Conservation (phyloP, 2,888 invertebrate genomes). For the Nemapogon koenigi region DNA sequence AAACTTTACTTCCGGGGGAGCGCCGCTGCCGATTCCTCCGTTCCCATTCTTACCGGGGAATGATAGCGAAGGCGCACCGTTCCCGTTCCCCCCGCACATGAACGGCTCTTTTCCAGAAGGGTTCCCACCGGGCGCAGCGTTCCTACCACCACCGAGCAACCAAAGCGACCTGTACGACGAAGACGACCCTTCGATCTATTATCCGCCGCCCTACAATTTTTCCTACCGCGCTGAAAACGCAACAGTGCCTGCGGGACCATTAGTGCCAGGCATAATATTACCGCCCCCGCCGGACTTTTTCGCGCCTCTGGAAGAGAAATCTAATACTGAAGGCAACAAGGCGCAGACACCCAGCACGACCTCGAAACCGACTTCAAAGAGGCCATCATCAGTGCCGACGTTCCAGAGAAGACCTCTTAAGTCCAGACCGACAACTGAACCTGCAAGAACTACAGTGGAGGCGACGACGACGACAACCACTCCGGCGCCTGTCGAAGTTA, state of each 20-base stretch:
- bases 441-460: constrained; percentile 35
- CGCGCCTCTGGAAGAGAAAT: constrained; percentile 68
- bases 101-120: constrained; percentile 66
- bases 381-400: constrained; percentile 31
- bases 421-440: constrained; percentile 44
- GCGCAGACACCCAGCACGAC: constrained; percentile 30
- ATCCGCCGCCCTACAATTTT: constrained; percentile 91
- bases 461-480: constrained; percentile 45
- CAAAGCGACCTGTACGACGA: constrained; percentile 82
- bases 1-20: constrained; percentile 72
- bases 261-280: constrained; percentile 87
- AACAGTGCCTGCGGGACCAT: constrained; percentile 81
- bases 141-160: constrained; percentile 75
- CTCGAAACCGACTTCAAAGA: constrained; percentile 37
- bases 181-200: constrained; percentile 90
- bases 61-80: constrained; percentile 57
- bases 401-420: constrained; percentile 44
- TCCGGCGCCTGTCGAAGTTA: constrained; percentile 41
- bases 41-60: constrained; percentile 68
- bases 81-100: constrained; percentile 61
- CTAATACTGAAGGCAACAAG: constrained; percentile 29
- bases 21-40: constrained; percentile 68
- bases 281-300: constrained; percentile 91
- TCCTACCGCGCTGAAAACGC: constrained; percentile 81
- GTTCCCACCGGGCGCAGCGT: constrained; percentile 62